Evolutionary conservation across 2,797 vertebrate species (phyloP).

Genomic region (Urocyon cinereoargenteus): DNA sequence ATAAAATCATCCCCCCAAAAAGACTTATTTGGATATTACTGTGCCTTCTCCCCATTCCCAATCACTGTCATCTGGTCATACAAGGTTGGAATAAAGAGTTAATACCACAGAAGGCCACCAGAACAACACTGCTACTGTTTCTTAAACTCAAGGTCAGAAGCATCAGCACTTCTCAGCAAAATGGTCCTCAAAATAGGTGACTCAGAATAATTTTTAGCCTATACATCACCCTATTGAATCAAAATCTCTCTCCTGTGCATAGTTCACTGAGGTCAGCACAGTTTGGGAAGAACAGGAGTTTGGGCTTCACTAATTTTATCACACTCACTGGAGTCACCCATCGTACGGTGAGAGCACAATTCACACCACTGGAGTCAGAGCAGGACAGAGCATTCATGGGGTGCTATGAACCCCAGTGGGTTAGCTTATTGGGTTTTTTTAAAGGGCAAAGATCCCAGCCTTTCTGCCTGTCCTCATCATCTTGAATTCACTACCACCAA

Average conservation of each 20-base stretch:
- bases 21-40: slow-evolving; percentile 5
- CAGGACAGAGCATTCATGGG: not conserved
- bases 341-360: not conserved
- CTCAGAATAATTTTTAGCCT: slow-evolving; percentile 62
- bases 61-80: not conserved
- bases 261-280: slow-evolving; percentile 59
- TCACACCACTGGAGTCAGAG: not conserved
- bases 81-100: slow-evolving; percentile 45
- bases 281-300: not conserved
- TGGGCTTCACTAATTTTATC: slow-evolving; percentile 57
- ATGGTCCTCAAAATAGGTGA: slow-evolving; percentile 41
- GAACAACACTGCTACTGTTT: slow-evolving; percentile 41
- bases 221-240: slow-evolving; percentile 60
- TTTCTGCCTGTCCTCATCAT: not conserved
- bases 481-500: not conserved
- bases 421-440: not conserved
- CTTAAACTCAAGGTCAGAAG: slow-evolving; percentile 66
- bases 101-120: slow-evolving; percentile 1
- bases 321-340: not conserved
- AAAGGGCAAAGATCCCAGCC: not conserved
- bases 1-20: not conserved
- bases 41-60: slow-evolving; percentile 1
- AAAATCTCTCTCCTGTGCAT: slow-evolving; percentile 44
- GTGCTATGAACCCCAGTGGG: not conserved
- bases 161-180: slow-evolving; percentile 67